These are phyloP conservation scores for Anarsia innoxiella DNA, from an alignment of 2,888 invertebrate genomes.

Conservation along the genomic window DNA sequence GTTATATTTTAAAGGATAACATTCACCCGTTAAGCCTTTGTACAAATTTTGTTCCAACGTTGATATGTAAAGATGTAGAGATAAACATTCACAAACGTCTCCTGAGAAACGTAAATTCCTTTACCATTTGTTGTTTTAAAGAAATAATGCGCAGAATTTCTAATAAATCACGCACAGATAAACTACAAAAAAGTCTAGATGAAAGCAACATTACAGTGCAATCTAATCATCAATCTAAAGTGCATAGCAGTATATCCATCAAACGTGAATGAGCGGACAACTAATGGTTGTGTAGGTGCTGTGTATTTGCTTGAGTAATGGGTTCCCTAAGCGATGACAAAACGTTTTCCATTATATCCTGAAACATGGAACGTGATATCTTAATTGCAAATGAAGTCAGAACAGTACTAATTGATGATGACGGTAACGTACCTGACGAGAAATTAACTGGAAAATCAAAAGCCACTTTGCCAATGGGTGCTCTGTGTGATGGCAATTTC, in stretches of 20 bases:
- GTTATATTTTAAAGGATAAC: slow-evolving; percentile 24
- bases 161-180: not conserved
- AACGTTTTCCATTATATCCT: slow-evolving; percentile 35
- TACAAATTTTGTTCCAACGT: not conserved
- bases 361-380: slow-evolving; percentile 5
- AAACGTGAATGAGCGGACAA: slow-evolving; percentile 40
- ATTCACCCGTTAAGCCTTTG: slow-evolving; percentile 2
- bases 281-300: slow-evolving; percentile 68
- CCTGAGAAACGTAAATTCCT: too few relatives aligned
- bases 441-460: slow-evolving; percentile 24
- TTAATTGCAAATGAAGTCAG: slow-evolving; percentile 21
- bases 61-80: too few relatives aligned
- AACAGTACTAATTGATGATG: slow-evolving; percentile 22
- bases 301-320: slow-evolving; percentile 60
- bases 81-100: too few relatives aligned
- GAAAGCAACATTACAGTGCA: slow-evolving; percentile 41
- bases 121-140: too few relatives aligned
- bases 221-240: slow-evolving; percentile 52
- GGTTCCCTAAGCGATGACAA: slow-evolving; percentile 55
- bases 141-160: too few relatives aligned
- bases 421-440: slow-evolving; percentile 22
- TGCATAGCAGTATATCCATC: slow-evolving; percentile 49
- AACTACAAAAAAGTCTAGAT: slow-evolving; percentile 23
- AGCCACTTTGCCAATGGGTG: slow-evolving; percentile 37
- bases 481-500: slow-evolving; percentile 39